These are phyloP conservation scores for Hydrolagus colliei DNA, from an alignment of 2,797 vertebrate genomes.

Conservation along the genomic window DNA sequence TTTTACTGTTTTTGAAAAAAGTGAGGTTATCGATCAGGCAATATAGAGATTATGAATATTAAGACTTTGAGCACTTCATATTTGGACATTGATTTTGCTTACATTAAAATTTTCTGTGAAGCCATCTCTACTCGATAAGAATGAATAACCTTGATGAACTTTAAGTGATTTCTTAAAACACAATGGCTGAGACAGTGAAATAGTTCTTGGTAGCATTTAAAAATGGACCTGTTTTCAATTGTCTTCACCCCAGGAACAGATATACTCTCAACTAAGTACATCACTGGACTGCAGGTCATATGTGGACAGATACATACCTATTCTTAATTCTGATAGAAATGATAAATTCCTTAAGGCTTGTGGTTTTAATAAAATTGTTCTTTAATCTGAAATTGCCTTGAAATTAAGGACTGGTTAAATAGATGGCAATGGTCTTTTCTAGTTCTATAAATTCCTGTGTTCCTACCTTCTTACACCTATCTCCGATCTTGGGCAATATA, in stretches of 20 bases:
- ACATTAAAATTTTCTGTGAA: constrained; percentile 2
- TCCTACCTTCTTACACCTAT: no score
- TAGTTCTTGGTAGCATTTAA: background rate
- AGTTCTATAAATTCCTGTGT: no score
- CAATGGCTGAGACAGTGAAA: background rate
- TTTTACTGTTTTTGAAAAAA: no score
- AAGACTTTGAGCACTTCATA: background rate
- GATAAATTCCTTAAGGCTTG: background rate
- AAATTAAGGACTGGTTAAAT: no score
- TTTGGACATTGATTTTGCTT: background rate
- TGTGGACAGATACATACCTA: background rate
- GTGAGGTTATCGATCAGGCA: no score
- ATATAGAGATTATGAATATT: no score
- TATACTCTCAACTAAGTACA: background rate
- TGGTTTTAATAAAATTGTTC: background rate
- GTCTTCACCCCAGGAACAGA: background rate
- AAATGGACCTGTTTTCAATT: background rate
- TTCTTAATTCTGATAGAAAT: background rate
- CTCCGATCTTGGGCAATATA: background rate
- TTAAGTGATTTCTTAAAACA: background rate
- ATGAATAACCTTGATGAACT: background rate
- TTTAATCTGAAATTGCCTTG: background rate
- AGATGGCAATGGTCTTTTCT: no score
- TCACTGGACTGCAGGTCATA: background rate
- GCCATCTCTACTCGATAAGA: background rate